Base-by-base conservation (phyloP, 2,113 vertebrate species). In the Gambusia affinis region DNA sequence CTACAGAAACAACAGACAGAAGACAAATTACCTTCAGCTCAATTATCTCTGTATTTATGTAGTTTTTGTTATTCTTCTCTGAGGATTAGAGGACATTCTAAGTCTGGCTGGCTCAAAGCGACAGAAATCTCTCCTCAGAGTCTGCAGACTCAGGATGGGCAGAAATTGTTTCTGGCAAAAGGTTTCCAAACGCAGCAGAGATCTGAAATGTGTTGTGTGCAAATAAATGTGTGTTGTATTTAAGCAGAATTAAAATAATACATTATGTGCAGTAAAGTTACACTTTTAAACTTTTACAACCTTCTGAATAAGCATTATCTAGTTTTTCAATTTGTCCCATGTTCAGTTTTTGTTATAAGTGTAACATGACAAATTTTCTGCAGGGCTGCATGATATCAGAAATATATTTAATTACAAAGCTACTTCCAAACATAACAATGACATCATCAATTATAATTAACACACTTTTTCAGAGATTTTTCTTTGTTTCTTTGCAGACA, bases 1-100 rank as follows among this genome's bases (percentile, higher is more conserved):
- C 98, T 99, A 88, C 3, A 85, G 29, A 42, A 67, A 76, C 64
- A 75, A 81, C 83, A 93, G 0, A 54, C 64, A 64, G 24, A 78
- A 3, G 10, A 27, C 28, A 29, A 29, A 51, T 19, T 30, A 8
- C 24, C 19, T 42, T 27, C 28, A 57, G 2, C 27, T 73, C 42
- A 17, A 27, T 65, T 62, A 35, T 47, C 54, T 62, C 24, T 24
- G 4, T 51, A 22, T 42, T 51, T 27, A 5, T 4, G 2, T 35
- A 47, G 22, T 69, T 63, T 28, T 19, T 19, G 31, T 64, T 70
- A 14, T 4, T 17, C 8, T 57, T 64, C 22, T 22, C 19, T 71
- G 8, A 10, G 12, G 33, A 24, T 24, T 7, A 29, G 1, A 24
- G 37, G 28, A 24, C 47, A 29, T 12, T 4, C 68, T 28, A 77